A percentile compares a stretch with the other conserved stretches of the same genome.
Evolutionary conservation across 2,113 vertebrate species (phyloP).

Genomic region (Capra hircus): DNA sequence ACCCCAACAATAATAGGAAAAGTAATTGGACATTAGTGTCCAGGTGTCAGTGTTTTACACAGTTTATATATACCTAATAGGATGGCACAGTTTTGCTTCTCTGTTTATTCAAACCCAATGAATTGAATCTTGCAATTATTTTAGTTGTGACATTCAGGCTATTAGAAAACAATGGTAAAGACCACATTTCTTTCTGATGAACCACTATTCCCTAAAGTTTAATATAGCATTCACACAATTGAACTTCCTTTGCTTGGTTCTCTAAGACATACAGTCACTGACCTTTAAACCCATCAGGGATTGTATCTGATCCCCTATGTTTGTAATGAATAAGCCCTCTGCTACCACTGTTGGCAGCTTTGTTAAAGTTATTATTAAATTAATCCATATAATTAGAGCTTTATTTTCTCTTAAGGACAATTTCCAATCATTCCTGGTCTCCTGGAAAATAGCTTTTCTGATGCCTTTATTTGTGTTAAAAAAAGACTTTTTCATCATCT

Average conservation of each 20-base stretch:
- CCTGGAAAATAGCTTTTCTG: neutral
- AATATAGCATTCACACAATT: neutral
- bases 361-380: neutral
- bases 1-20: neutral
- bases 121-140: neutral
- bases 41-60: accelerated
- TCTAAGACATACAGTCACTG: neutral
- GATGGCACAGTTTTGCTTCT: neutral
- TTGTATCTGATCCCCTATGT: neutral
- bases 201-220: neutral
- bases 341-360: neutral
- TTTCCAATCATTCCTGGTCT: neutral
- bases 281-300: neutral
- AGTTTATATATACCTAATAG: neutral
- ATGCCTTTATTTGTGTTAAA: neutral
- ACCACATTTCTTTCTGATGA: neutral
- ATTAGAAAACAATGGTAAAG: neutral
- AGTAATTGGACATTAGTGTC: neutral
- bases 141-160: neutral
- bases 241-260: neutral
- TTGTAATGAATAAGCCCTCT: neutral
- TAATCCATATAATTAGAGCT: neutral
- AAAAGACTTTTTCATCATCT: neutral
- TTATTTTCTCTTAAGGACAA: neutral
- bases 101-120: neutral